Evolutionary conservation across 2,113 vertebrate species (phyloP).

Genomic region (Monopterus albus): DNA sequence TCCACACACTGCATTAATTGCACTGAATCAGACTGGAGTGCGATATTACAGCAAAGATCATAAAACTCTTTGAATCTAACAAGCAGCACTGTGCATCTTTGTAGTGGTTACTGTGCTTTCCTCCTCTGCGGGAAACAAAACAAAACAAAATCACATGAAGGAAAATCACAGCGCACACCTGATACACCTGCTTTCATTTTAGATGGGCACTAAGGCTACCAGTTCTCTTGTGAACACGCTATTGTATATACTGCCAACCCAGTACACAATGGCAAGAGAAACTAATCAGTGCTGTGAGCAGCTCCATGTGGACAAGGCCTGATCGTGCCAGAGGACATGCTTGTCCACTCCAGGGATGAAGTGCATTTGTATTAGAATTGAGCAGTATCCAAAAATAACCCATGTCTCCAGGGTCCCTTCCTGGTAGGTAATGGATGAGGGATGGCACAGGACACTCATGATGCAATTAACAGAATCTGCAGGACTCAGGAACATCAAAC

Average conservation of each 20-base stretch:
- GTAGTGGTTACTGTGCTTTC: constrained; percentile 26
- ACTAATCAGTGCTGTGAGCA: constrained; percentile 39
- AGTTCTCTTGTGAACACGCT: constrained; percentile 19
- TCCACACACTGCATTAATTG: constrained; percentile 37
- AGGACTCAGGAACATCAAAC: constrained; percentile 71
- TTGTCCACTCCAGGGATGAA: constrained; percentile 50
- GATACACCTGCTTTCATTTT: constrained; percentile 55
- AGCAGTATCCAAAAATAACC: constrained; percentile 73
- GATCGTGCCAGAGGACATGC: constrained; percentile 56
- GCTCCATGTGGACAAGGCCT: constrained; percentile 43
- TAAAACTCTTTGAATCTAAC: constrained; percentile 28
- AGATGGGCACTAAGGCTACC: constrained; percentile 7
- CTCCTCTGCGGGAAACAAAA: constrained; percentile 51
- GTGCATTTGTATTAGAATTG: constrained; percentile 68
- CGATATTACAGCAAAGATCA: constrained; percentile 46
- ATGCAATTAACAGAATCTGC: constrained; percentile 78
- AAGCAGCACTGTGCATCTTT: constrained; percentile 29
- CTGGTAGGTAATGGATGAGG: constrained; percentile 75
- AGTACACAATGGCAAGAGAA: constrained; percentile 16
- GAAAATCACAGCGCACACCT: constrained; percentile 26
- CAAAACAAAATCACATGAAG: constrained; percentile 44
- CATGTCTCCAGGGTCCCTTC: constrained; percentile 68
- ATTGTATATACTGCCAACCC: constrained; percentile 26
- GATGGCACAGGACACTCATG: constrained; percentile 35
- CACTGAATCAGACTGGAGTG: constrained; percentile 33